Base-by-base conservation (phyloP, 1,140 invertebrate species). In the Drosophila bipectinata region DNA sequence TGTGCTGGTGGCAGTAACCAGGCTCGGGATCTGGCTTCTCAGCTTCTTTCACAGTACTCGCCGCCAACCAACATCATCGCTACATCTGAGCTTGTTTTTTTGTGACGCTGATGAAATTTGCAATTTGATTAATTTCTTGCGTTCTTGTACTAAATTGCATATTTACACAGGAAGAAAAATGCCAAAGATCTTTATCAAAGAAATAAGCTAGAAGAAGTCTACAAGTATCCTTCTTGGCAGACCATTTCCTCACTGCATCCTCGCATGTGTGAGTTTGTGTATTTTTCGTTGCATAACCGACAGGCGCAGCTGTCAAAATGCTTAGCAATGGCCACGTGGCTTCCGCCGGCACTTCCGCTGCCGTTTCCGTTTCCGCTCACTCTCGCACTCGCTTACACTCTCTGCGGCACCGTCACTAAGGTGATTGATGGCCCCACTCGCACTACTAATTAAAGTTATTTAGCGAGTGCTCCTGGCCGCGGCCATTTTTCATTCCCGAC, bases 371-470 rank as follows among this genome's bases (percentile, higher is more conserved):
- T 28, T 51, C 63, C 37, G 62, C 45, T 32, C n/a, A 15, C 44
- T 18, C 18, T 21, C 26, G 6, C 26, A 6, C 26, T 52, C 34
- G n/a, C 26, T 26, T 18, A 4, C 30, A 9, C 52, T 7, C 63
- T 10, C 47, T 47, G 44, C 9, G 6, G 44, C 21, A 9, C 1
- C 44, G 44, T 21, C 18, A 21, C 34, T 56, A 55, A 66, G 64
- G 60, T 78, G 83, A 88, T 85, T 75, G 72, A 88, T 88, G 83
- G 69, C 62, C 81, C 51, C 77, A 85, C 54, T 78, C 68, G 56
- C 78, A 71, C 71, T 85, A 75, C 74, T 83, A 87, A 88, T 87
- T 87, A 87, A 87, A 88, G 67, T 89, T 87, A 87, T 87, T 89
- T 75, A 87, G 79, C 71, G 62, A 72, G 69, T 60, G 59, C 59